Conservation (phyloP, 1,140 invertebrate genomes). For the Meloidogyne exigua region DNA sequence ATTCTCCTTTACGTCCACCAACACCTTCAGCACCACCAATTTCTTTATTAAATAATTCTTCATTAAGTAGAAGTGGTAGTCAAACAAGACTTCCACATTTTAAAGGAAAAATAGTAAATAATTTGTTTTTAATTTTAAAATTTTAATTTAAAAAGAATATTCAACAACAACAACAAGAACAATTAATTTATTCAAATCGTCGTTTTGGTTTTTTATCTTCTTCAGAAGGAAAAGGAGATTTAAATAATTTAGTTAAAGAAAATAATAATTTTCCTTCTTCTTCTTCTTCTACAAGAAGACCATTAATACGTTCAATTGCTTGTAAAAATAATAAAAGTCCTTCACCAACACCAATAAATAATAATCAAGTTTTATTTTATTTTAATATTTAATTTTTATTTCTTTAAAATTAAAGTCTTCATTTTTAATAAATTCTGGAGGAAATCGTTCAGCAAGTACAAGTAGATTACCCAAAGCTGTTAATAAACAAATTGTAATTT, state of each 20-base stretch:
- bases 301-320: background rate
- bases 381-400: background rate
- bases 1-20: constrained; percentile 2
- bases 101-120: background rate
- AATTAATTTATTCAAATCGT: constrained; percentile 5
- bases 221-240: background rate
- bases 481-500: constrained; percentile 13
- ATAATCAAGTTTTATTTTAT: background rate
- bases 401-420: background rate
- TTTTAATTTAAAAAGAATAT: too few species aligned
- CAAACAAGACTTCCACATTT: background rate
- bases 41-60: constrained; percentile 19
- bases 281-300: constrained; percentile 20
- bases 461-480: constrained; percentile 19
- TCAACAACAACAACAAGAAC: background rate
- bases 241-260: constrained; percentile 18
- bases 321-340: background rate
- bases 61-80: background rate
- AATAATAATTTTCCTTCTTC: background rate
- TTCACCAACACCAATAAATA: background rate
- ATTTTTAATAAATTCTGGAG: background rate
- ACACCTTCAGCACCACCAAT: constrained; percentile 34
- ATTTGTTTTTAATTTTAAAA: too few species aligned
- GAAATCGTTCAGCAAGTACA: constrained; percentile 19
- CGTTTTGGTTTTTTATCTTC: background rate